Percentiles rank a stretch among this genome's conserved stretches.
phyloP scores from a whole-genome alignment of 2,888 invertebrate genomes.

The Agonopterix subpropinquella region DNA sequence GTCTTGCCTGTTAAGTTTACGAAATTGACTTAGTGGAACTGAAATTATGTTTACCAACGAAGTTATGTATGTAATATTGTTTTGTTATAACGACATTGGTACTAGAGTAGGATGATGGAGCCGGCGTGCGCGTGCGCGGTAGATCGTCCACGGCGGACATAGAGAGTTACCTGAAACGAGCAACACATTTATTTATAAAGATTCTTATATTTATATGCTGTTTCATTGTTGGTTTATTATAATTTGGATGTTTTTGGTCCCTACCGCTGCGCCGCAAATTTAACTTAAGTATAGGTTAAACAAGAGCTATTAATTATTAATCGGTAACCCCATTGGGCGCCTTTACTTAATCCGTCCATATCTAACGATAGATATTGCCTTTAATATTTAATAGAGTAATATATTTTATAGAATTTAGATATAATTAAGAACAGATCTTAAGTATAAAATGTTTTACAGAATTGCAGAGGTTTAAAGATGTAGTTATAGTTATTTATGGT shows the following conservation, averaged over 20 bases:
- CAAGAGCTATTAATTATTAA: slow-evolving; percentile 69
- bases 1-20: slow-evolving; percentile 77
- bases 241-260: slow-evolving; percentile 47
- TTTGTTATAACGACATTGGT: slow-evolving; percentile 56
- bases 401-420: slow-evolving; percentile 72
- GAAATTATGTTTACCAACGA: slow-evolving; percentile 75
- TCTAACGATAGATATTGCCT: slow-evolving; percentile 74
- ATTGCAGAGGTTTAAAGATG: slow-evolving; percentile 58
- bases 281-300: slow-evolving; percentile 34
- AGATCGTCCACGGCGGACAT: slow-evolving; percentile 49
- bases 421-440: slow-evolving; percentile 60
- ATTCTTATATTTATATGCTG: slow-evolving; percentile 53
- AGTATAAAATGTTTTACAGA: slow-evolving; percentile 58
- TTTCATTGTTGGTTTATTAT: slow-evolving; percentile 63
- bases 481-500: slow-evolving; percentile 47
- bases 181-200: slow-evolving; percentile 68
- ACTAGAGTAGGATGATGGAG: slow-evolving; percentile 23
- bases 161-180: slow-evolving; percentile 72
- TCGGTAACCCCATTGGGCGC: slow-evolving; percentile 72
- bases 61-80: slow-evolving; percentile 50
- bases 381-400: slow-evolving; percentile 76
- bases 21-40: slow-evolving; percentile 67
- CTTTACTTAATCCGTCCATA: slow-evolving; percentile 75
- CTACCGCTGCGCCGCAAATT: slow-evolving; percentile 52
- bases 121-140: slow-evolving; percentile 39